Conservation (phyloP, 2,888 invertebrate genomes). For the Monopis laevigella region DNA sequence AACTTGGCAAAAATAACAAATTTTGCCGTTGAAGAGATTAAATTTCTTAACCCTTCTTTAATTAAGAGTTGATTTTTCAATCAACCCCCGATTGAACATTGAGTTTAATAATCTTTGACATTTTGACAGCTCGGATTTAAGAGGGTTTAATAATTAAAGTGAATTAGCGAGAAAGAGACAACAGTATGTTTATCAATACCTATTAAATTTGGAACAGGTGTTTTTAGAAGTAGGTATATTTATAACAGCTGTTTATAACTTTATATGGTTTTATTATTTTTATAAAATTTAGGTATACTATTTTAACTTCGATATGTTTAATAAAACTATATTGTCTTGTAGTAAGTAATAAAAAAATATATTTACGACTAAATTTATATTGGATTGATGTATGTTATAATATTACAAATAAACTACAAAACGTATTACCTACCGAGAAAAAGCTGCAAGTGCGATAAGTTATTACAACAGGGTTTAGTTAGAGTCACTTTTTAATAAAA, state of each 20-base stretch:
- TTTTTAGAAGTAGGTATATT: conserved; percentile 12
- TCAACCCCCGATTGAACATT: conserved; percentile 9
- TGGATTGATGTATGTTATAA: conserved; percentile 9
- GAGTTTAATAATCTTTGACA: conserved; percentile 27
- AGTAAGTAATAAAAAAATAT: too few relatives aligned
- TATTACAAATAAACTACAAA: conserved; percentile 9
- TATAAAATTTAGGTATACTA: too few relatives aligned
- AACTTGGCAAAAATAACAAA: conserved; percentile 10
- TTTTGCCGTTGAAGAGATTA: conserved; percentile 11
- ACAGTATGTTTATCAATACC: conserved; percentile 11
- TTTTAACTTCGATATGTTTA: too few relatives aligned
- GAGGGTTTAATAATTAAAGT: not conserved
- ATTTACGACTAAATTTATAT: too few relatives aligned
- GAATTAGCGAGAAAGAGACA: conserved; percentile 6
- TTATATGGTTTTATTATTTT: too few relatives aligned
- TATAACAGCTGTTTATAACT: too few relatives aligned
- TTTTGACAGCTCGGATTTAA: conserved; percentile 31
- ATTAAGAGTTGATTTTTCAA: conserved; percentile 13
- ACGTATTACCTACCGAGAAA: not conserved
- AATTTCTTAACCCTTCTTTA: conserved; percentile 15
- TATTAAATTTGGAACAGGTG: conserved; percentile 14
- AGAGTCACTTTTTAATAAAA: too few relatives aligned
- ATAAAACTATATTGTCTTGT: too few relatives aligned
- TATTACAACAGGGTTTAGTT: too few relatives aligned
- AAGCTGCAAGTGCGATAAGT: too few relatives aligned